Percentiles rank a stretch among this genome's conserved stretches.
Conservation (phyloP, 2,113 vertebrate genomes). For the Cacatua alba region DNA sequence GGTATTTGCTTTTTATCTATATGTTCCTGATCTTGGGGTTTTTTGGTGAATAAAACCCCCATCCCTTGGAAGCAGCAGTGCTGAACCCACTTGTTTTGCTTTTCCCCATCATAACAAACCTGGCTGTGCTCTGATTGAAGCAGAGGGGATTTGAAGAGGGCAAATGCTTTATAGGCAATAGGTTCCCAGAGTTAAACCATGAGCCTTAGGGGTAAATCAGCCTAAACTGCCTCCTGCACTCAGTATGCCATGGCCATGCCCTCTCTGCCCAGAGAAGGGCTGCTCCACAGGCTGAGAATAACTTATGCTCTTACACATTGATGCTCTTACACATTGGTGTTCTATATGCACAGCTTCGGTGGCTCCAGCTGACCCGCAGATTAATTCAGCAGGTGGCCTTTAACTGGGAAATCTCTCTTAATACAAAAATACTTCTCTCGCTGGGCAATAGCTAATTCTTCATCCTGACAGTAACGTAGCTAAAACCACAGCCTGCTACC, state of each 20-base stretch:
- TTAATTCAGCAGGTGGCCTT: slow-evolving; percentile 46
- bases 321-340: neutral
- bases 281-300: neutral
- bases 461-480: neutral
- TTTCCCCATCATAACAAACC: neutral
- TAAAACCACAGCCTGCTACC: neutral
- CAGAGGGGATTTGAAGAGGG: neutral
- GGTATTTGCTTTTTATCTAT: neutral
- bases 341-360: neutral
- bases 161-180: neutral
- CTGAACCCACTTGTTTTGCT: neutral
- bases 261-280: neutral
- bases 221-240: neutral
- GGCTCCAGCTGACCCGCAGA: slow-evolving; percentile 26
- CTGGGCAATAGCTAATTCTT: slow-evolving; percentile 35
- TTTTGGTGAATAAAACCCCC: neutral
- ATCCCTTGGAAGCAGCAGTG: neutral
- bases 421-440: slow-evolving; percentile 35
- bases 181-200: neutral
- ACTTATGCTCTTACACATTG: neutral
- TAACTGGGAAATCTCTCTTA: slow-evolving; percentile 41
- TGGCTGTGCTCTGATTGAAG: neutral
- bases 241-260: accelerated
- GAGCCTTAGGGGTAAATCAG: neutral
- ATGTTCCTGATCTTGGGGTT: neutral